These are phyloP conservation scores for Mustelus asterias DNA, from an alignment of 2,113 vertebrate genomes.

Conservation along the genomic window DNA sequence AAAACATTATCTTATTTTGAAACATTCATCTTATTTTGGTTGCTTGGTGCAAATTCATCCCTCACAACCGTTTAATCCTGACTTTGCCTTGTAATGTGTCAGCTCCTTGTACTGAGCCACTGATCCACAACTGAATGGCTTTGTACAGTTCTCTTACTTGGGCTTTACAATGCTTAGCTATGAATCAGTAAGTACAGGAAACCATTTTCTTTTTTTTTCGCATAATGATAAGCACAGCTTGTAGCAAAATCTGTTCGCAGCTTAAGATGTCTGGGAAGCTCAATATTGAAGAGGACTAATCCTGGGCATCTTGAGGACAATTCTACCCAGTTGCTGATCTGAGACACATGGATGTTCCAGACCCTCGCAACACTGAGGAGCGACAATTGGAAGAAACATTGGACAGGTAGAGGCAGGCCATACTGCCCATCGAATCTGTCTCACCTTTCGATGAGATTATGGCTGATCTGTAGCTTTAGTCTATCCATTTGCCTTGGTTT, in stretches of 20 bases:
- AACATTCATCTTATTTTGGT: not conserved
- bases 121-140: not conserved
- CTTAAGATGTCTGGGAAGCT: not conserved
- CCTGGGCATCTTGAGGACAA: not conserved
- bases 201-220: not conserved
- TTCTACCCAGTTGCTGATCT: not conserved
- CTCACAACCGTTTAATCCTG: not conserved
- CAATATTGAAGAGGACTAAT: not conserved
- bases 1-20: not conserved
- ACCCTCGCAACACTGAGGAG: not conserved
- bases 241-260: constrained; percentile 1
- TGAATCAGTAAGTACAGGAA: not conserved
- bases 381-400: not conserved
- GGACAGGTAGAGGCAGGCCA: too few species aligned
- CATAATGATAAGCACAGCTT: not conserved
- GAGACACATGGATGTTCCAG: not conserved
- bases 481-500: not conserved
- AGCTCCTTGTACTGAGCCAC: not conserved
- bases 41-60: not conserved
- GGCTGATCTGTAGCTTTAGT: not conserved
- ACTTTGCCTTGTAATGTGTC: constrained; percentile 12
- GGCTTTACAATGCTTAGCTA: not conserved
- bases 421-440: not conserved
- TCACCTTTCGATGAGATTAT: not conserved
- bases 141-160: not conserved